Base-by-base conservation (phyloP, 1,140 invertebrate genomes). In the Conopomorpha cramerella region DNA sequence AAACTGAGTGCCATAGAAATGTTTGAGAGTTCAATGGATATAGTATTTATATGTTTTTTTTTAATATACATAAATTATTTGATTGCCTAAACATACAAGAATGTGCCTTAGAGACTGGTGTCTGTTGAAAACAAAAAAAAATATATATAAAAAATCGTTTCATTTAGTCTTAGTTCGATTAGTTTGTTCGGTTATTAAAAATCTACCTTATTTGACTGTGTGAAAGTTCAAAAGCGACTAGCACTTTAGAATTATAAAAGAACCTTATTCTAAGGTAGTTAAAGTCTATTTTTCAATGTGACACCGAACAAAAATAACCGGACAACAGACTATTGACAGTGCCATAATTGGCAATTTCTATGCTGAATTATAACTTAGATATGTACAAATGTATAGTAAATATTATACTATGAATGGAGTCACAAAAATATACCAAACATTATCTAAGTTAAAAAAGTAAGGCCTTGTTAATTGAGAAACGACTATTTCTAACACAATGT, bases 361-460 rank as follows among this genome's bases (percentile, higher is more conserved):
- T 45, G 54, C 41, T 30, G 47, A 46, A 36, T 43, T 37, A 38
- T 49, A 45, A 55, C 45, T 55, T 59, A 57, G 45, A 58, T 53
- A 55, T 23, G n/a, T n/a, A n/a, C n/a, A n/a, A 23, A 23, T 10
- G 28, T 29, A 29, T 11, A 29, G n/a, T n/a, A 29, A 29, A n/a
- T 29, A 49, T 66, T 64, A 59, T 34, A 52, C 41, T 62, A 62
- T 58, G 52, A 45, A 46, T n/a, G n/a, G 51, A 66, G 64, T 71
- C 66, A 74, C 66, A 74, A 72, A 68, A 61, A 62, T 58, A 71
- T 74, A 63, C 62, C 62, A 66, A 70, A 70, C 60, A 51, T 50
- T 58, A 45, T 49, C 13, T 29, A 29, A 49, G 45, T 50, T 41
- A 55, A 48, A 52, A 45, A 37, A 41, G 4, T 23, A 23, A 23